Conservation (phyloP, 2,113 vertebrate species). For the Triplophysa siluroides region DNA sequence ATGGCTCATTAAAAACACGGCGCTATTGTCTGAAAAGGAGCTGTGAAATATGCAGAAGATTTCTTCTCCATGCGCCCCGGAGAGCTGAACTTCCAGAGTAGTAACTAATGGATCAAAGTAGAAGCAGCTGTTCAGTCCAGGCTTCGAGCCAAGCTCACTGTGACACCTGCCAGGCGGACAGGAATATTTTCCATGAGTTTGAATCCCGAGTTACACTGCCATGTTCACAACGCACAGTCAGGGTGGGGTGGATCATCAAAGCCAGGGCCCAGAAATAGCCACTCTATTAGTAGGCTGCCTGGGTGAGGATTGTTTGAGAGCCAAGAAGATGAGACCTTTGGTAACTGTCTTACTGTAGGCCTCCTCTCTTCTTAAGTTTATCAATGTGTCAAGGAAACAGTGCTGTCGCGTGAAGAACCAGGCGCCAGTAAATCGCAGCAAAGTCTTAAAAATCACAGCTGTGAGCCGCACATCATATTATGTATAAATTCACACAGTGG, state of each 20-base stretch:
- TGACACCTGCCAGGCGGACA: slow-evolving; percentile 47
- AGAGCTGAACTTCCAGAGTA: slow-evolving; percentile 22
- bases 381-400: neutral
- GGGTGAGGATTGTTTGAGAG: slow-evolving; percentile 4
- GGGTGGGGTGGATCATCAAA: slow-evolving; percentile 32
- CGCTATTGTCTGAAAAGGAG: slow-evolving; percentile 2
- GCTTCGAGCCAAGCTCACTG: slow-evolving; percentile 44
- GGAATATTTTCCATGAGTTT: slow-evolving; percentile 51
- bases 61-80: slow-evolving; percentile 10
- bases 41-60: neutral
- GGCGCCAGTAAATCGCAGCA: too few species aligned
- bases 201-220: slow-evolving; percentile 48
- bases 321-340: neutral
- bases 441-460: neutral
- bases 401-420: neutral
- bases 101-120: slow-evolving; percentile 26
- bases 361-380: neutral
- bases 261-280: slow-evolving; percentile 47
- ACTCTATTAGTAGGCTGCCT: slow-evolving; percentile 33
- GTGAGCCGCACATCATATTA: neutral
- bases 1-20: slow-evolving; percentile 6
- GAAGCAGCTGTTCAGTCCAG: slow-evolving; percentile 47
- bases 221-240: slow-evolving; percentile 43
- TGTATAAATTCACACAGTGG: neutral
- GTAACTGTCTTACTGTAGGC: too few species aligned